Evolutionary conservation across 2,113 vertebrate species (phyloP), one percentile per base, ranked within the genome.

Genomic region (Ceyx margarethae): DNA sequence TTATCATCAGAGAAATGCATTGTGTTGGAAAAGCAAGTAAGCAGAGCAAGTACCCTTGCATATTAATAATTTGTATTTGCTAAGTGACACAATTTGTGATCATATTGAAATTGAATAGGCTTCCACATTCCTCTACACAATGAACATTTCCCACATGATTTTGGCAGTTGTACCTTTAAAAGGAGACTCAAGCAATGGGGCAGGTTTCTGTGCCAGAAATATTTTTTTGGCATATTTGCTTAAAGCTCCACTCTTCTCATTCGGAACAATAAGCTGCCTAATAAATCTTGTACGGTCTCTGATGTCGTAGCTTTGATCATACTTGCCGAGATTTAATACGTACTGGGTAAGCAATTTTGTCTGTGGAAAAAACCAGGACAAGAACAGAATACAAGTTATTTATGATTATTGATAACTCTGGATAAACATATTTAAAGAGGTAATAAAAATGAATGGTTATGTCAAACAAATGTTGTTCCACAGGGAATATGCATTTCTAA

Each of bases 261-360:
- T 99, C 85, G 99, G 99, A 97, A 99, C 99, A 85, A 99, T 99
- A 96, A 99, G 99, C 98, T 99, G 99, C 83, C 99, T 98, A 95
- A 99, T 99, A 97, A 99, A 99, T 96, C 99, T 98, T 45, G 99
- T 99, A 93, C 99, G 98, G 98, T 99, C 99, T 97, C 99, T 97
- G 97, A 99, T 99, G 97, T 99, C 99, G 71, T 99, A 99, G 98
- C 98, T 99, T 97, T 98, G 99, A 98, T 99, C 99, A 92, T 99
- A 99, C 96, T 99, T 99, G 96, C 98, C 98, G 86, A 99, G 98
- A 97, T 99, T 99, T 97, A 99, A 98, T 97, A 99, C 98, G 82
- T 99, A 99, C 98, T 99, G 99, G 95, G 99, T 99, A 98, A 99
- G 98, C 97, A 99, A 98, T 98, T 99, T 99, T 93, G 99, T 99